Base-by-base conservation (phyloP, 1,140 invertebrate genomes). In the Papilio helenus region DNA sequence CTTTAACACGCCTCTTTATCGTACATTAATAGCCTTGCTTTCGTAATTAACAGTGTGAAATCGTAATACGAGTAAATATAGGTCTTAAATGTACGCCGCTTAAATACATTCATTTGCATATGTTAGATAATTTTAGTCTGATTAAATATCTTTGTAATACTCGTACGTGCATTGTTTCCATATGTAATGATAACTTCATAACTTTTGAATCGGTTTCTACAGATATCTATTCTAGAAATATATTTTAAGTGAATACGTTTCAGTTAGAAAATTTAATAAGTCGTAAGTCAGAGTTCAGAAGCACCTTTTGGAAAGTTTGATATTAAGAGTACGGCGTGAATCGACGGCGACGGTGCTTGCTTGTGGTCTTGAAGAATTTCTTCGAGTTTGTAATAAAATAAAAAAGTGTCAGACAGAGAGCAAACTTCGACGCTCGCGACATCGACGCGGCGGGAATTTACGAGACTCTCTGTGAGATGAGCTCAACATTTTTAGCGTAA, bases 41-140 rank as follows among this genome's bases (percentile, higher is more conserved):
- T 85, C 80, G 82, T 89, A 88, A 92, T 90, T 88, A 87, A 89
- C 82, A 85, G 73, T 86, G 83, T 86, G 84, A 84, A 88, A 84
- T 87, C 85, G 71, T 46, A 76, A 49, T 79, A 78, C 18, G 58
- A 74, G 51, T 81, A 81, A 77, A 78, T 81, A 72, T 80, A 80
- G 58, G 76, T 42, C 58, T 76, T 81, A 49, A 73, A 79, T 78
- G 72, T 74, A 44, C 49, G 46, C 20, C 49, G 20, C n/a, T 76
- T 29, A 76, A 76, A 29, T 29, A 34, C 39, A 72, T 81, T 76
- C 39, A 58, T 80, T 79, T 78, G 14, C 55, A 79, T n/a, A n/a
- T 44, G 46, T 81, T 68, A 44, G 49, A n/a, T 72, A 72, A 68
- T 79, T 80, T 68, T 26, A 39, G 29, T 16, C 49, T 14, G 58